A percentile compares a stretch with the other conserved stretches of the same genome.
Conservation (phyloP, 2,797 vertebrate genomes). For the Cuculus canorus region DNA sequence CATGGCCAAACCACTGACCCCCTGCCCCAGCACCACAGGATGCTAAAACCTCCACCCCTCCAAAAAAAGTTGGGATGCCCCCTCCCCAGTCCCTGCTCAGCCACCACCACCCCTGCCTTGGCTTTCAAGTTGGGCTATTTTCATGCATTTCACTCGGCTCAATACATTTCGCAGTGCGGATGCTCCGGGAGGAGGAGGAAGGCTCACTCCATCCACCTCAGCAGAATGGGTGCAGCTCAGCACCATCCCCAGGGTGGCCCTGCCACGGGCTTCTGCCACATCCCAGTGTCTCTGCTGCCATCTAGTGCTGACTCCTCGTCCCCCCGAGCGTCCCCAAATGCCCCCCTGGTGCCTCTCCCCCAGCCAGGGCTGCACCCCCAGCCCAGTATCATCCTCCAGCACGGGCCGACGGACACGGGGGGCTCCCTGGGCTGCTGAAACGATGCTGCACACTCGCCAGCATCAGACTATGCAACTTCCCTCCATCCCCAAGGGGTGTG, state of each 20-base stretch:
- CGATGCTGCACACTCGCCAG: not conserved
- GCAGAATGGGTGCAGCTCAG: not conserved
- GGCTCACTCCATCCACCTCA: not conserved
- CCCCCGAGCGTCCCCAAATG: not conserved
- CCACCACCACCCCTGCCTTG: rapidly evolving
- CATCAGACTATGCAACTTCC: not conserved
- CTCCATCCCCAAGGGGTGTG: not conserved
- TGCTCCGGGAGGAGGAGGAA: not conserved
- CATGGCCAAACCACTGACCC: rapidly evolving
- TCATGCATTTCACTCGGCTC: not conserved
- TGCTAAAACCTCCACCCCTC: not conserved
- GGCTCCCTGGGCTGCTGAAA: not conserved
- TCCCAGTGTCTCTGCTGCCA: constrained; percentile 34
- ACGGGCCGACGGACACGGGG: not conserved
- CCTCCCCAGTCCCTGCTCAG: not conserved
- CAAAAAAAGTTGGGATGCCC: not conserved
- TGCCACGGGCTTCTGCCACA: not conserved
- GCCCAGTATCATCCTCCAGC: not conserved
- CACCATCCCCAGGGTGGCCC: not conserved
- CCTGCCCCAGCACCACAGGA: rapidly evolving
- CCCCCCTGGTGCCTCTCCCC: not conserved
- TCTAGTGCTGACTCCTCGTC: not conserved
- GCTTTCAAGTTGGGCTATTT: not conserved
- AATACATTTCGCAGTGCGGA: too few relatives aligned
- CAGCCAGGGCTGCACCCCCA: not conserved